Evolutionary conservation across 2,113 vertebrate genomes (phyloP).

Genomic region (Hucho hucho): DNA sequence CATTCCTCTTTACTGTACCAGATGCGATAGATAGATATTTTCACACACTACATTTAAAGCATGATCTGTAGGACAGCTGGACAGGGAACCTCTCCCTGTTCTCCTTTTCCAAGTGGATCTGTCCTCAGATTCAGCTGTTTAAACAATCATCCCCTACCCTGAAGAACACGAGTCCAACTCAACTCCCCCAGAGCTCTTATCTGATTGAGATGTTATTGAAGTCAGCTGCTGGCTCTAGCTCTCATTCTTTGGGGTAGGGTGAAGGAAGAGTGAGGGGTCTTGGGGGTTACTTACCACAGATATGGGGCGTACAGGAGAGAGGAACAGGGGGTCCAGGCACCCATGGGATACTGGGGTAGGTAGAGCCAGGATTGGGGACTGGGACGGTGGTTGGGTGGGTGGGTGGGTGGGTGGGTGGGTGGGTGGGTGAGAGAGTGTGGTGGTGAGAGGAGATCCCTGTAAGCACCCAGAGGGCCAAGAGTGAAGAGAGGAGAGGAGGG

Average conservation of each 20-base stretch:
- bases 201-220: neutral
- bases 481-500: slow-evolving; percentile 51
- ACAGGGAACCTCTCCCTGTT: slow-evolving; percentile 3
- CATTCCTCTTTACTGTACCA: slow-evolving; percentile 5
- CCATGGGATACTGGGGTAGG: slow-evolving; percentile 14
- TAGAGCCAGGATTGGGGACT: slow-evolving; percentile 38
- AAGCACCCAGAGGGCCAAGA: slow-evolving; percentile 60
- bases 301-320: neutral
- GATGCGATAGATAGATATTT: slow-evolving; percentile 18
- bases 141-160: slow-evolving; percentile 14
- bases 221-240: neutral
- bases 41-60: neutral
- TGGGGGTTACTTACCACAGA: slow-evolving; percentile 3
- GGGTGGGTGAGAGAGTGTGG: slow-evolving; percentile 45
- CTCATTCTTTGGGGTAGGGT: neutral
- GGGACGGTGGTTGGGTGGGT: slow-evolving; percentile 44
- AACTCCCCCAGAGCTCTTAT: slow-evolving; percentile 12
- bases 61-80: neutral
- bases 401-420: too few relatives aligned
- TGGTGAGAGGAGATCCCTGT: slow-evolving; percentile 72
- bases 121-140: slow-evolving; percentile 7
- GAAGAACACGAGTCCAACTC: slow-evolving; percentile 2
- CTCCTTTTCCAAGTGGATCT: slow-evolving; percentile 1
- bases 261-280: slow-evolving; percentile 16
- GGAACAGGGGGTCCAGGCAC: slow-evolving; percentile 8